Evolutionary conservation across 2,888 invertebrate species (phyloP), one percentile per base, ranked within the genome.

Genomic region (Bhutanitis thaidina): DNA sequence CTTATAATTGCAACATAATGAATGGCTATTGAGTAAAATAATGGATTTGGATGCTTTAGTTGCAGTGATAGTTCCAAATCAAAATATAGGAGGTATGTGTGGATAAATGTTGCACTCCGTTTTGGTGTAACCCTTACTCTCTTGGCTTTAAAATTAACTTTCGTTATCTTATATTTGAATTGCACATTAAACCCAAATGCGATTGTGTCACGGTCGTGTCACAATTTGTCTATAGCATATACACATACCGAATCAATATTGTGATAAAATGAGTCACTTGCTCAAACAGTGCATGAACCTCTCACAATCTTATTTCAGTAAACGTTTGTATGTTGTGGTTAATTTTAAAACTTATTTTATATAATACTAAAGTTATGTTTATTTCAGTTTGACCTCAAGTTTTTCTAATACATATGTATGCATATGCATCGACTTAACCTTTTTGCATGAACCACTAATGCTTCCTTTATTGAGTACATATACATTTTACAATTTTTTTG

Each of bases 41-140:
- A 30, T 9, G n/a, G 3, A n/a, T 30, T 9, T 30, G 30, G 30
- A 45, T 29, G n/a, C 7, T 13, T 16, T 32, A 32, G 7, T 34
- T n/a, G 12, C 16, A 1, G 13, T 20, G 9, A 30, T 46, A 36
- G 27, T 14, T 29, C n/a, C 12, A 8, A 12, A 15, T 12, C 27
- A 20, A 40, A 25, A 35, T 27, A 29, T 48, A 41, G 43, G 72
- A 74, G 77, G 76, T 76, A 77, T 57, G 74, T 74, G 67, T 57
- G 60, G 57, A 57, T 61, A 59, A 58, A 50, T 34, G 34, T 61
- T 67, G 71, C 70, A 71, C 69, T 64, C 49, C 60, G 53, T 61
- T 50, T 64, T 54, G 45, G 53, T 65, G 62, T 67, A 49, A 54
- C 60, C 63, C 64, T 57, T 60, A 52, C 58, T 55, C 58, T 50